A percentile compares a stretch with the other conserved stretches of the same genome.
These are phyloP conservation scores for Indri indri DNA, from an alignment of 2,113 vertebrate genomes.

Conservation along the genomic window DNA sequence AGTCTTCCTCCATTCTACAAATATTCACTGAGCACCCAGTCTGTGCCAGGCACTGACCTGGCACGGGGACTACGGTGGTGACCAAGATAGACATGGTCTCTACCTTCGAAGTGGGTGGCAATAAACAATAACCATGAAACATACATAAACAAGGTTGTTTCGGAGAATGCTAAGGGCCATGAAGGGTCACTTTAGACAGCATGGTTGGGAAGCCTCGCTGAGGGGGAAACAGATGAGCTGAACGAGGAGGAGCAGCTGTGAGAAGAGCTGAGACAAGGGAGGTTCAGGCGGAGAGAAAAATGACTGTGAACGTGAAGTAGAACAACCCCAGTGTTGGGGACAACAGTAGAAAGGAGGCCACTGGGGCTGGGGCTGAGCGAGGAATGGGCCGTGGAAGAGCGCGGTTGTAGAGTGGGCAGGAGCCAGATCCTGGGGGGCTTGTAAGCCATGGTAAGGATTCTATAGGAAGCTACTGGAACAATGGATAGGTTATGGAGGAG, in stretches of 20 bases:
- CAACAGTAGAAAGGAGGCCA: neutral
- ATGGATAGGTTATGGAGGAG: neutral
- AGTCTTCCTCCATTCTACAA: neutral
- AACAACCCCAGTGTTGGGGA: neutral
- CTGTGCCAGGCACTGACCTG: neutral
- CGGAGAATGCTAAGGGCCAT: neutral
- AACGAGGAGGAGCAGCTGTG: neutral
- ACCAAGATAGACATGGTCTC: neutral
- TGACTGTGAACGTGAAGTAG: neutral
- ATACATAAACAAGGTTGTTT: neutral
- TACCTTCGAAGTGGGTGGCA: neutral
- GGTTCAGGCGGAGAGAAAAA: neutral
- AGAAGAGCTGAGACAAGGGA: neutral
- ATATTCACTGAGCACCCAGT: neutral
- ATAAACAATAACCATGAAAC: neutral
- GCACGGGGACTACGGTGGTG: neutral
- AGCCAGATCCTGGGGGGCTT: neutral
- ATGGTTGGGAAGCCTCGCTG: neutral
- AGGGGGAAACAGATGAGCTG: neutral
- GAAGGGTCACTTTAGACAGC: neutral
- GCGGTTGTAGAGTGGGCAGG: neutral
- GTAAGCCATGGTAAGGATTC: neutral
- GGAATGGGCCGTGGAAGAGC: accelerated
- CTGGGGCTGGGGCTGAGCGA: neutral
- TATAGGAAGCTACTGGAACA: neutral